A percentile compares a stretch with the other conserved stretches of the same genome.
phyloP scores from a whole-genome alignment of 2,888 invertebrate species.

The Onchidella celtica region DNA sequence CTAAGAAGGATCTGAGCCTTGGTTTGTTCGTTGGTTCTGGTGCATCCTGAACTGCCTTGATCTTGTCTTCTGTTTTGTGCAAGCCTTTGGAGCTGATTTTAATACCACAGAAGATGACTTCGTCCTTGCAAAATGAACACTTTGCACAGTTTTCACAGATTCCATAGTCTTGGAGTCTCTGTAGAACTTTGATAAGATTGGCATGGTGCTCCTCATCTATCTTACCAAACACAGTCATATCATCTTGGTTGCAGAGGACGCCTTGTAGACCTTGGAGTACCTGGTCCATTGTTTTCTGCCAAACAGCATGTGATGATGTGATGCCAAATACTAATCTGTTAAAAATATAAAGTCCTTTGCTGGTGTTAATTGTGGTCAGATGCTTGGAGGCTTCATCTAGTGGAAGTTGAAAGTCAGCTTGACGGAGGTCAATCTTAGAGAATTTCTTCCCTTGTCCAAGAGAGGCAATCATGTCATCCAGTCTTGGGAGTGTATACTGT shows the following conservation, averaged over 20 bases:
- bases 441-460: slow-evolving; percentile 14
- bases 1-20: slow-evolving; percentile 50
- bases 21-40: slow-evolving; percentile 32
- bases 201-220: slow-evolving; percentile 1
- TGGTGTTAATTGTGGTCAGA: slow-evolving; percentile 33
- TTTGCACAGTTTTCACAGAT: background rate
- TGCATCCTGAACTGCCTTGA: background rate
- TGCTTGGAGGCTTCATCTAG: slow-evolving; percentile 33
- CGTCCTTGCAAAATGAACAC: background rate
- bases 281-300: slow-evolving; percentile 37
- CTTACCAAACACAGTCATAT: slow-evolving; percentile 3
- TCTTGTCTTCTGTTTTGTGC: slow-evolving; percentile 25
- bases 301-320: slow-evolving; percentile 38
- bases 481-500: slow-evolving; percentile 20
- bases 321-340: slow-evolving; percentile 35
- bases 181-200: background rate
- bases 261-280: background rate
- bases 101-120: slow-evolving; percentile 22
- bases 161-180: background rate
- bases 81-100: slow-evolving; percentile 1
- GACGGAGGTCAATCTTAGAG: slow-evolving; percentile 25
- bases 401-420: slow-evolving; percentile 26
- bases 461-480: slow-evolving; percentile 36
- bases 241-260: slow-evolving; percentile 21
- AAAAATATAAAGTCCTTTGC: slow-evolving; percentile 34